Conservation (phyloP, 1,140 invertebrate genomes). For the Drosophila erecta region DNA sequence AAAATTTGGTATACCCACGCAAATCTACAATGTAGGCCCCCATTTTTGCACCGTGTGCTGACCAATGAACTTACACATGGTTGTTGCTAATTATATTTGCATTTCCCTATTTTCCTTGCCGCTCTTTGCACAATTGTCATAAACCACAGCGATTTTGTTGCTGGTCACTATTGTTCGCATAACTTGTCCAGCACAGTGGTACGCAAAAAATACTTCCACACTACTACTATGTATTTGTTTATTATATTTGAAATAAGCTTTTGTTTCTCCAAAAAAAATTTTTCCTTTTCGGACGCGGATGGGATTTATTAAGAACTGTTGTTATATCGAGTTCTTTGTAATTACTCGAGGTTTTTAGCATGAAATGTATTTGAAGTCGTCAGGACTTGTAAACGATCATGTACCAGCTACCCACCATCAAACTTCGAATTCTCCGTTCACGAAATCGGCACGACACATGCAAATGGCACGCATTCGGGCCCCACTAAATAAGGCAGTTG, state of each 20-base stretch:
- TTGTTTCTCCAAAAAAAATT: no score
- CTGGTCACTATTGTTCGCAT: constrained; percentile 13
- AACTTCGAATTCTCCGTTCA: constrained; percentile 18
- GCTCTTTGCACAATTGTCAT: constrained; percentile 51
- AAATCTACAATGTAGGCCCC: not conserved
- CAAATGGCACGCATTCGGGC: constrained; percentile 52
- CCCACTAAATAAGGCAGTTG: constrained; percentile 33
- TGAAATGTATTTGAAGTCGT: no score
- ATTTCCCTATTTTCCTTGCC: constrained; percentile 55
- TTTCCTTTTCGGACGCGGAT: no score
- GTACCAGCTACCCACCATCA: not conserved
- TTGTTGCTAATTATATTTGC: constrained; percentile 71
- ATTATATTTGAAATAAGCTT: no score
- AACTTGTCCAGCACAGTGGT: constrained; percentile 27
- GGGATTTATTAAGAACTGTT: no score
- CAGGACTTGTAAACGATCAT: no score
- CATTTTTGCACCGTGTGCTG: constrained; percentile 36
- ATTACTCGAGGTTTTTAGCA: no score
- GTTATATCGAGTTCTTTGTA: no score
- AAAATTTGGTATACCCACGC: not conserved
- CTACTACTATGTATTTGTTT: no score
- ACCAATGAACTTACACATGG: constrained; percentile 70
- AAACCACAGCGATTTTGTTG: constrained; percentile 38
- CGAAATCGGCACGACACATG: constrained; percentile 49
- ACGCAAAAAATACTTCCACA: no score